Base-by-base conservation (phyloP, 2,113 vertebrate genomes). In the Origma solitaria region DNA sequence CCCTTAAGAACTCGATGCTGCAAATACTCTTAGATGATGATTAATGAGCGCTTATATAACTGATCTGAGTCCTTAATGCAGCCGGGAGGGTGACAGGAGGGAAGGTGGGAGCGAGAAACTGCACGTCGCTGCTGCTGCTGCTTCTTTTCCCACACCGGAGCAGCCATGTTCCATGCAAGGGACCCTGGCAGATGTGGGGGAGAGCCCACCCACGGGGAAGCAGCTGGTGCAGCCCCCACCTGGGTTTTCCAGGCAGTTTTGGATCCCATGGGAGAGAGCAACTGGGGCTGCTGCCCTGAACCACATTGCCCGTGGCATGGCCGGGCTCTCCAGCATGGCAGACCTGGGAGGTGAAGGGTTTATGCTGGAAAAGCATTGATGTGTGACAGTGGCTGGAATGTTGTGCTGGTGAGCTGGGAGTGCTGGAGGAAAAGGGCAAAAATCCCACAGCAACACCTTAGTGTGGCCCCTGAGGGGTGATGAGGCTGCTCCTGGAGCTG, bases 1-100 rank as follows among this genome's bases (percentile, higher is more conserved):
- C 87, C 90, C 92, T 78, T 58, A 78, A 86, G 51, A 47, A 45
- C 64, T 75, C 70, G 50, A 0, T 16, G 82, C 95, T 75, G 92
- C 81, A 84, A 92, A 94, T 82, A 38, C 66, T 92, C 94, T 88
- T 54, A 85, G 82, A 45, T 38, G 91, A 76, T 82, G 92, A 94
- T 96, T 94, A 94, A 90, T 76, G 92, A 78, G 82, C 0, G 1
- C 92, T 95, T 91, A 94, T 53, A 78, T 93, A 94, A 96, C 64
- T 0, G 24, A 42, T 66, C 65, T 4, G 85, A 66, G 92, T 66
- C 88, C 94, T 54, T 77, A 40, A 69, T 44, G 11, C 84, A 78
- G 82, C 78, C 20, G 11, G 72, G 15, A 83, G 69, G 69, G 50
- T 76, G 92, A 64, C 76, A 64, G 76, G 66, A 95, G 89, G 4